These are phyloP conservation scores for Trissonchulus latispiculum DNA, from an alignment of 2,888 invertebrate species.

Conservation along the genomic window DNA sequence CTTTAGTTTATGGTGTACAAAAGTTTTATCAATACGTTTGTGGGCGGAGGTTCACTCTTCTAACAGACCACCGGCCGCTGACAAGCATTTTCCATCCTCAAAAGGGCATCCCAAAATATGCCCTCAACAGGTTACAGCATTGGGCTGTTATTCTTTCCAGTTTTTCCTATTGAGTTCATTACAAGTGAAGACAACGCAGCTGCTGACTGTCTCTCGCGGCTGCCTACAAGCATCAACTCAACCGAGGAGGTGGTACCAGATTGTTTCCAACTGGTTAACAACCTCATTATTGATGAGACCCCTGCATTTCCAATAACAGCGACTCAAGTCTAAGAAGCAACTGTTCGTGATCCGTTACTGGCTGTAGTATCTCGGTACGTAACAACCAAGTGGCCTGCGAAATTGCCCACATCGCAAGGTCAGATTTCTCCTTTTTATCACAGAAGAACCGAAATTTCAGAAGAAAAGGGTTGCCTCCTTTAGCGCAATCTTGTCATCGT, in stretches of 20 bases:
- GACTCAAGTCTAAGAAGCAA: no score
- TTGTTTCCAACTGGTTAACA: no score
- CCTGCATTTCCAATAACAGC: no score
- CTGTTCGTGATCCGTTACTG: not conserved
- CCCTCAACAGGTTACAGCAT: constrained; percentile 32
- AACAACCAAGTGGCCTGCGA: not conserved
- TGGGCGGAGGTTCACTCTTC: constrained; percentile 43
- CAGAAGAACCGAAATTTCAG: not conserved
- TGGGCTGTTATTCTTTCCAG: constrained; percentile 36
- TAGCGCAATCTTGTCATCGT: constrained; percentile 31
- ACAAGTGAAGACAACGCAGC: constrained; percentile 31
- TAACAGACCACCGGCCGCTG: constrained; percentile 45
- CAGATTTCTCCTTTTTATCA: not conserved
- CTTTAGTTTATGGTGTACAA: constrained; percentile 42
- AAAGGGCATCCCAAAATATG: constrained; percentile 30
- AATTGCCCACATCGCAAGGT: not conserved
- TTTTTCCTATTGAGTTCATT: constrained; percentile 36
- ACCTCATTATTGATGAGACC: no score
- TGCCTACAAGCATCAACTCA: no score
- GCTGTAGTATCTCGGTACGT: not conserved
- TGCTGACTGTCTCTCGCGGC: constrained; percentile 34
- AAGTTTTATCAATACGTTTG: constrained; percentile 44
- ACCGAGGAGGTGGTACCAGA: no score
- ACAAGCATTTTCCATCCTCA: constrained; percentile 32
- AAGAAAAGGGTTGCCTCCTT: constrained; percentile 20